Evolutionary conservation across 2,888 invertebrate species (phyloP), one percentile per base, ranked within the genome.

Genomic region (Nomada fabriciana): DNA sequence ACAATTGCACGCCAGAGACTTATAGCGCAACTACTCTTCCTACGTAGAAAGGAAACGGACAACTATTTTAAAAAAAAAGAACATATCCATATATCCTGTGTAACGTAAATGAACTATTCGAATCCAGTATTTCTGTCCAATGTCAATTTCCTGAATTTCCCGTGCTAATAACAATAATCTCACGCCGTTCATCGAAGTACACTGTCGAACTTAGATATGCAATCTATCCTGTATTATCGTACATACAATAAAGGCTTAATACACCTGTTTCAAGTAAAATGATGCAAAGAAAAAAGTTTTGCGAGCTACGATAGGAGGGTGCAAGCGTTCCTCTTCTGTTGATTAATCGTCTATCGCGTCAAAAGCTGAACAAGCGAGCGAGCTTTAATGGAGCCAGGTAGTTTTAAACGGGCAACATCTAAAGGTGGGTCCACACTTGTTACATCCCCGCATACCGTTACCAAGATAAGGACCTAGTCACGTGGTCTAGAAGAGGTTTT

Each of bases 301-400:
- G 43, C 1, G 5, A 20, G 20, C 4, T 18, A n/a, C 53, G 53
- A 29, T 52, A 52, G 15, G 23, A 59, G 60, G n/a, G 15, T 36
- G 53, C 10, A 20, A 67, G 63, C 55, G 60, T 69, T 60, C 36
- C 63, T 15, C 61, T 68, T 68, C 55, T 64, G 64, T 47, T 71
- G 72, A 87, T 83, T 63, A 85, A 87, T 84, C 61, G 53, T 52
- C 63, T 43, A 42, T 47, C 50, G 52, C 52, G 71, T 82, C 68
- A 53, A 78, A 64, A 65, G 67, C 59, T 67, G 65, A 68, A 71
- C 67, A 65, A 68, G 68, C 69, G 63, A 57, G 25, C 64, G 57
- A 53, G 55, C 68, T 71, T 74, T 61, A 69, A 82, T 72, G 73
- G 65, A 84, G 72, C 71, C 55, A 36, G 47, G 72, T 43, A 60